phyloP scores from a whole-genome alignment of 2,113 vertebrate species.

The Neodon shergylaensis region DNA sequence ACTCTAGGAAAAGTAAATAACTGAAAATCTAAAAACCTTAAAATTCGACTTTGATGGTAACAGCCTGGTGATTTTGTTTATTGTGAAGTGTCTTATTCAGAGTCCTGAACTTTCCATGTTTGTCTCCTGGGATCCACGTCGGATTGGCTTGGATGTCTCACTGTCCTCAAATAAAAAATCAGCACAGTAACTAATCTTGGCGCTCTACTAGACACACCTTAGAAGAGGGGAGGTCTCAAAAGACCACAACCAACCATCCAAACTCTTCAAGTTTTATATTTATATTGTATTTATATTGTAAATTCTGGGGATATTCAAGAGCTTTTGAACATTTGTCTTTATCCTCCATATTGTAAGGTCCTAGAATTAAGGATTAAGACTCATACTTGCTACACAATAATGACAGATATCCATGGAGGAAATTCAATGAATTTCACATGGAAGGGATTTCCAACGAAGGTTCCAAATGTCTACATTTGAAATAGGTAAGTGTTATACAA shows the following conservation, averaged over 20 bases:
- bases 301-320: background rate
- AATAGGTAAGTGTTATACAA: background rate
- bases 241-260: background rate
- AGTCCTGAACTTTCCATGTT: background rate
- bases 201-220: background rate
- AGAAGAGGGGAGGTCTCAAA: background rate
- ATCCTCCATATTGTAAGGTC: background rate
- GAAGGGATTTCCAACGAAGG: no score
- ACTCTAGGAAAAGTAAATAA: background rate
- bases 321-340: background rate
- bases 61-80: background rate
- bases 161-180: background rate
- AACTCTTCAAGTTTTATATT: background rate
- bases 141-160: background rate
- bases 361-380: background rate
- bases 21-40: background rate
- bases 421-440: background rate
- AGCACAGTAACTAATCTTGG: background rate
- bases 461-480: background rate
- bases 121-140: background rate
- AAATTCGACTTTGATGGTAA: background rate
- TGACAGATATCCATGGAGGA: background rate
- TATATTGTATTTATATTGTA: background rate
- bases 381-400: background rate
- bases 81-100: background rate